These are phyloP conservation scores for Lamellibrachia luymesi DNA, from an alignment of 1,140 invertebrate species.

Conservation along the genomic window DNA sequence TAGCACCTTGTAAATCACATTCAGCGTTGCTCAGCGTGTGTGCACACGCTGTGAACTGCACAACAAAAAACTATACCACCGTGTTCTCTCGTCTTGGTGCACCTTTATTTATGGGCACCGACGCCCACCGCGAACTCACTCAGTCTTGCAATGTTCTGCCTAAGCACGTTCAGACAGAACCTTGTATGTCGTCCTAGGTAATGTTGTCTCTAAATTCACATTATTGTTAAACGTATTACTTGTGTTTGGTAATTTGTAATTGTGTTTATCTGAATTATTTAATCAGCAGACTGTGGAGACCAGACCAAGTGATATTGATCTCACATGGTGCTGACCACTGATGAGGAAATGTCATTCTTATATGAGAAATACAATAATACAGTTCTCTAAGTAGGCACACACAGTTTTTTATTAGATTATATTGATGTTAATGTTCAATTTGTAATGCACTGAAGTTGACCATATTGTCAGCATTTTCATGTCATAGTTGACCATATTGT, in stretches of 20 bases:
- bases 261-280: neutral
- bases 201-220: neutral
- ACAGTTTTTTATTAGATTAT: neutral
- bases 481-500: too few relatives aligned
- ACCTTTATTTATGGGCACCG: neutral
- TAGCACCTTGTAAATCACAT: constrained; percentile 1
- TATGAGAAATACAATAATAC: neutral
- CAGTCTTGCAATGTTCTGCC: neutral
- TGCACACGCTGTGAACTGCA: neutral
- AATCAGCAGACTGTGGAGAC: neutral
- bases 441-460: neutral
- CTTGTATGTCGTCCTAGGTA: neutral
- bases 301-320: neutral
- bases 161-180: neutral
- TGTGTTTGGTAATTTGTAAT: neutral
- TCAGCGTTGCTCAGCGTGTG: neutral
- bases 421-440: neutral
- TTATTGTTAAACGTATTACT: neutral
- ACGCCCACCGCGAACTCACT: neutral
- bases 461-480: too few relatives aligned
- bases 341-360: neutral
- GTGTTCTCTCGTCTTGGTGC: neutral
- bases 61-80: neutral
- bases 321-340: neutral
- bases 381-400: neutral